Evolutionary conservation across 1,140 invertebrate species (phyloP).

Genomic region (Littorina saxatilis): DNA sequence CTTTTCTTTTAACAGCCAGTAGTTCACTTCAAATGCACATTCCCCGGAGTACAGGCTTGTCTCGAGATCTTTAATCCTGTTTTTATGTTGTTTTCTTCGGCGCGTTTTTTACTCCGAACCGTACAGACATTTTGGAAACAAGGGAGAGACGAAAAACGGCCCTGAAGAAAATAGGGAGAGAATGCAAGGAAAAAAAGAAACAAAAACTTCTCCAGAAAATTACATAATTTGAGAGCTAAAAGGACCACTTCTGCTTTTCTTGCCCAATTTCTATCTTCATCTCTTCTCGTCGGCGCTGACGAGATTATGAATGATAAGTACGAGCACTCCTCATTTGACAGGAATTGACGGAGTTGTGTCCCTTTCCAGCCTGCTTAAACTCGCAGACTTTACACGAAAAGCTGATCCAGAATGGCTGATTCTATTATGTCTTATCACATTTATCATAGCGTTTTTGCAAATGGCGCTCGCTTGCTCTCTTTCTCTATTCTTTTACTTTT

Average conservation of each 20-base stretch:
- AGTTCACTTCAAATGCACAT: neutral
- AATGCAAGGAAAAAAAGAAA: neutral
- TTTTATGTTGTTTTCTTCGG: conserved; percentile 2
- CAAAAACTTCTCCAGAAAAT: neutral
- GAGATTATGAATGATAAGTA: conserved; percentile 42
- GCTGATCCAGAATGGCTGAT: conserved; percentile 41
- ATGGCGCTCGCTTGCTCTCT: conserved; percentile 12
- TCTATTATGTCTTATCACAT: conserved; percentile 43
- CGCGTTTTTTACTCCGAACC: neutral
- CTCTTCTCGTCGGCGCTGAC: conserved; percentile 31
- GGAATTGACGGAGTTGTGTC: conserved; percentile 39
- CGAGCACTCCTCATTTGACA: conserved; percentile 23
- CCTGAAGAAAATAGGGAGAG: conserved; percentile 5
- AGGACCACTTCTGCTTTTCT: conserved; percentile 37
- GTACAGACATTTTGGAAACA: conserved; percentile 3
- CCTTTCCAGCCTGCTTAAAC: conserved; percentile 37
- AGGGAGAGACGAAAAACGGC: neutral
- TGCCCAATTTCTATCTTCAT: conserved; percentile 25
- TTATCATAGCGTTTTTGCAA: conserved; percentile 35
- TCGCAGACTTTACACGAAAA: conserved; percentile 5
- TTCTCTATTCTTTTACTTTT: neutral
- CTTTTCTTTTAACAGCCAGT: neutral
- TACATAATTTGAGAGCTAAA: conserved; percentile 20
- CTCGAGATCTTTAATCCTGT: neutral
- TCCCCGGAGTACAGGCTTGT: neutral